Conservation (phyloP, 2,113 vertebrate genomes). For the Drymodes brunneopygia region DNA sequence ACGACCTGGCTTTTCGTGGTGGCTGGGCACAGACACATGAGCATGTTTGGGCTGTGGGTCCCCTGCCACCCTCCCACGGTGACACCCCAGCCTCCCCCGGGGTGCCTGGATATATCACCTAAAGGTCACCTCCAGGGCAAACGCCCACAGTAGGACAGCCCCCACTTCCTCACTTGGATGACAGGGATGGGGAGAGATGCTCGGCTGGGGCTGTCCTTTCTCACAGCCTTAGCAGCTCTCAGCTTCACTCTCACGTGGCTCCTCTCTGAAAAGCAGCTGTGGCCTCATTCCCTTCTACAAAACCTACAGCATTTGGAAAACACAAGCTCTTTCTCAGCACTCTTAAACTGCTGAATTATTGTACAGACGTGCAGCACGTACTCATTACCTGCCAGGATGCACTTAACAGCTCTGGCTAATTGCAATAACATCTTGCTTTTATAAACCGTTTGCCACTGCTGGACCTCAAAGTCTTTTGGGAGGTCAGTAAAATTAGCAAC, state of each 20-base stretch:
- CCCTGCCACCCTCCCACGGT: neutral
- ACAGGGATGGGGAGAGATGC: neutral
- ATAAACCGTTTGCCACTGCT: neutral
- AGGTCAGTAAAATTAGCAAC: neutral
- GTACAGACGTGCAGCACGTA: neutral
- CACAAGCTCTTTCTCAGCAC: neutral
- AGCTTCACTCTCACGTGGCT: neutral
- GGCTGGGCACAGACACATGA: fast-evolving
- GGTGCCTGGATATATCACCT: neutral
- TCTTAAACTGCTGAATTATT: neutral
- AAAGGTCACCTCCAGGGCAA: neutral
- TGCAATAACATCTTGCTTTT: neutral
- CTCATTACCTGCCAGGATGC: neutral
- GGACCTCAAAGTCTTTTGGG: neutral
- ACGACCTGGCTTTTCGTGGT: neutral
- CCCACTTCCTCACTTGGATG: neutral
- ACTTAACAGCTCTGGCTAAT: neutral
- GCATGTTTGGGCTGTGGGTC: neutral
- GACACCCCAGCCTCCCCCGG: fast-evolving
- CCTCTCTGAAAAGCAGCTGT: neutral
- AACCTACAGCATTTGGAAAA: neutral
- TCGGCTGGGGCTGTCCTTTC: neutral
- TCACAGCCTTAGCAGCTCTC: neutral
- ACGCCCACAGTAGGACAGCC: fast-evolving
- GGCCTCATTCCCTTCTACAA: neutral